A percentile compares a stretch with the other conserved stretches of the same genome.
These are phyloP conservation scores for Coptodon bakossiorum DNA, from an alignment of 2,113 vertebrate genomes.

Conservation along the genomic window DNA sequence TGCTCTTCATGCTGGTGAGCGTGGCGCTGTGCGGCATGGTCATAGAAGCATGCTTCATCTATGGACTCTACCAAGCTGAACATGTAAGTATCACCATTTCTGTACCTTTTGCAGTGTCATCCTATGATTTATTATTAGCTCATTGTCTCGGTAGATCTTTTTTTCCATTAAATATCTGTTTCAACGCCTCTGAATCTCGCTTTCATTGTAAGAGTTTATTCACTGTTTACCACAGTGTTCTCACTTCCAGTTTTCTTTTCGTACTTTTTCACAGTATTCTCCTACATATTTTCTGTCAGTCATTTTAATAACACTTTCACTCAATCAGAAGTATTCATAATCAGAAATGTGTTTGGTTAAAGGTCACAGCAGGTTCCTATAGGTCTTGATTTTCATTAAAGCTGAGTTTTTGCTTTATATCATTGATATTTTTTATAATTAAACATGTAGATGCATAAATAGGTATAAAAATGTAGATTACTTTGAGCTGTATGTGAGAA, in stretches of 20 bases:
- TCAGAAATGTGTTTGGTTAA: background rate
- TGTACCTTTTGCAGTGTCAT: background rate
- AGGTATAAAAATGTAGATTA: background rate
- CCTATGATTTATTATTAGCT: background rate
- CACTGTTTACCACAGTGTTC: background rate
- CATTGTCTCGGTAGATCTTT: background rate
- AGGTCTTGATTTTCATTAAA: background rate
- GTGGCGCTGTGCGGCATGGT: constrained; percentile 57
- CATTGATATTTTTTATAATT: background rate
- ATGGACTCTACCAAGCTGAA: constrained; percentile 26
- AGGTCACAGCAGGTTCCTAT: background rate
- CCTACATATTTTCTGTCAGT: background rate
- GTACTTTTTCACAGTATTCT: background rate
- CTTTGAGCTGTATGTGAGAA: background rate
- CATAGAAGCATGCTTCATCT: constrained; percentile 75
- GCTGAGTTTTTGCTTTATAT: background rate
- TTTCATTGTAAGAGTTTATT: background rate
- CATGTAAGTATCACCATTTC: constrained; percentile 32
- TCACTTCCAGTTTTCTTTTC: background rate
- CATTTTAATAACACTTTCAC: background rate
- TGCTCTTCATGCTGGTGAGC: constrained; percentile 65
- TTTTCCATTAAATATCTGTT: background rate
- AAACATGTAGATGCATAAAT: background rate
- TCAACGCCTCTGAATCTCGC: background rate
- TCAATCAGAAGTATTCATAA: background rate